Evolutionary conservation across 1,140 invertebrate species (phyloP), one percentile per base, ranked within the genome.

Genomic region (Notospermus geniculatus): DNA sequence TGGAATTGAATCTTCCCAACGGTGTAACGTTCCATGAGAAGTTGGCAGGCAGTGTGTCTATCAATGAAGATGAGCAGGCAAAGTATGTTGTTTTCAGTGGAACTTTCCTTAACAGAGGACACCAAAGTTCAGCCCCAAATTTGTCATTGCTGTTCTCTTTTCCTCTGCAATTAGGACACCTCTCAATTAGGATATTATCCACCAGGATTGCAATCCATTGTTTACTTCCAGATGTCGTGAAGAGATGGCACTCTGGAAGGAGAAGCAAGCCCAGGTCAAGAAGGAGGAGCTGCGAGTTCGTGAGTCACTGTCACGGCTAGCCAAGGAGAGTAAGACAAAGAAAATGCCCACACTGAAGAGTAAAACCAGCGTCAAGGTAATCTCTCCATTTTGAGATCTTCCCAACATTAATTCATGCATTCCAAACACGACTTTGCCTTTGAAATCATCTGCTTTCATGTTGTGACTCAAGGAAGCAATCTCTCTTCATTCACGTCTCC

Each of bases 161-260:
- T n/a, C n/a, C n/a, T n/a, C n/a, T n/a, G n/a, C n/a, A n/a, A n/a
- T n/a, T n/a, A n/a, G n/a, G n/a, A n/a, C n/a, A n/a, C n/a, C n/a
- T n/a, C n/a, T n/a, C n/a, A n/a, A n/a, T n/a, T n/a, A n/a, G n/a
- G n/a, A n/a, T n/a, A n/a, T n/a, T n/a, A n/a, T n/a, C n/a, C n/a
- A n/a, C n/a, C n/a, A n/a, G n/a, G n/a, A n/a, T n/a, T n/a, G n/a
- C n/a, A n/a, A n/a, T n/a, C n/a, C n/a, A n/a, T 29, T 56, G n/a
- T 32, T 29, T 57, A 28, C 17, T 41, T 62, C n/a, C 36, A 78
- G 75, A 43, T 76, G 70, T 9, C 64, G 76, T 17, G 71, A 77
- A 63, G 69, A 76, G 53, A 76, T 79, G 1, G 70, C 67, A 1
- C 23, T 73, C n/a, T 78, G 73, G 76, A 72, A 76, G 58, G 78